phyloP scores from a whole-genome alignment of 2,888 invertebrate genomes.

The Eupelmus urozonus region DNA sequence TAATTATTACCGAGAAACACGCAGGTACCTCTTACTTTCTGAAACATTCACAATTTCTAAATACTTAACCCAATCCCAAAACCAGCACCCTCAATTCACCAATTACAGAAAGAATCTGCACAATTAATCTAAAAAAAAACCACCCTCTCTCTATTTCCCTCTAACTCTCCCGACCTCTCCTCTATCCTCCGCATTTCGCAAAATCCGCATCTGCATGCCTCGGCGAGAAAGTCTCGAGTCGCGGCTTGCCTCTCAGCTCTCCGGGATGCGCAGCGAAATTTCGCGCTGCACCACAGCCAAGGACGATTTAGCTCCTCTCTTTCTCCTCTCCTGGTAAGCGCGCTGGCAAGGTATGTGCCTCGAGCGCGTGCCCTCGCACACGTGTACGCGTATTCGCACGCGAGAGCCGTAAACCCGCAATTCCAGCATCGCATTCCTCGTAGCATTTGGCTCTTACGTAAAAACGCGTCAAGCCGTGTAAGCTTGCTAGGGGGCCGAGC shows the following conservation, averaged over 20 bases:
- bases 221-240: constrained; percentile 45
- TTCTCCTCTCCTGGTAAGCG: constrained; percentile 16
- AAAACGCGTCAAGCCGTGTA: constrained; percentile 31
- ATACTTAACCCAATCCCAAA: too few relatives aligned
- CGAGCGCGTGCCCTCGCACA: constrained; percentile 2
- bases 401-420: constrained; percentile 43
- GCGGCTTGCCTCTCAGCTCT: constrained; percentile 20
- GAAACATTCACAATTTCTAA: too few relatives aligned
- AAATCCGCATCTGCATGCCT: constrained; percentile 49
- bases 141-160: too few relatives aligned
- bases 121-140: too few relatives aligned
- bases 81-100: too few relatives aligned
- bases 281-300: constrained; percentile 29
- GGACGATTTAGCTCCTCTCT: constrained; percentile 42
- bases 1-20: too few relatives aligned
- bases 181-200: constrained; percentile 44
- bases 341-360: constrained; percentile 7
- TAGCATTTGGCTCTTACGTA: constrained; percentile 41
- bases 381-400: constrained; percentile 3
- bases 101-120: too few relatives aligned
- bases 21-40: too few relatives aligned
- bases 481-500: too few relatives aligned
- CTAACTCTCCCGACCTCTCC: too few relatives aligned
- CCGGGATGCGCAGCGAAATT: constrained; percentile 33
- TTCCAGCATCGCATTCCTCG: constrained; percentile 40